These are phyloP conservation scores for Salarias fasciatus DNA, from an alignment of 2,797 vertebrate genomes.

Conservation along the genomic window DNA sequence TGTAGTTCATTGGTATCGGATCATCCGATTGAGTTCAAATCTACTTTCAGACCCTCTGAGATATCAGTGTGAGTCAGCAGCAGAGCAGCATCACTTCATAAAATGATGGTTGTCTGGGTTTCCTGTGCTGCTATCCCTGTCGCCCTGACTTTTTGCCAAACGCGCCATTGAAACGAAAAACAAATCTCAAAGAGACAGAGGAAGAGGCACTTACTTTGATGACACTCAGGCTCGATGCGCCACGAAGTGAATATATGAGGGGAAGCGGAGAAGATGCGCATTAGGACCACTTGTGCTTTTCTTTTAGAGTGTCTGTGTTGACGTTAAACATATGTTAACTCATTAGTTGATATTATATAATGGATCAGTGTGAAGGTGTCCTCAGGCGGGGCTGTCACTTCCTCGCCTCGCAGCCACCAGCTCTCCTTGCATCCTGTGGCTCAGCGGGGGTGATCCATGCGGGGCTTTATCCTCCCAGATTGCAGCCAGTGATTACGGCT, in stretches of 20 bases:
- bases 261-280: constrained; percentile 7
- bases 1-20: not conserved
- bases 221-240: constrained; percentile 1
- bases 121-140: constrained; percentile 3
- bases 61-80: constrained; percentile 1
- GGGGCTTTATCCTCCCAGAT: constrained; percentile 76
- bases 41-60: not conserved
- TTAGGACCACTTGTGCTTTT: constrained; percentile 11
- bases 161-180: constrained; percentile 2
- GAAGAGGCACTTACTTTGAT: constrained; percentile 8
- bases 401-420: constrained; percentile 34
- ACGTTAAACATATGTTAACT: constrained; percentile 19
- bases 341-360: constrained; percentile 38
- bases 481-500: constrained; percentile 79
- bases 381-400: constrained; percentile 41
- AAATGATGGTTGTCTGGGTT: constrained; percentile 4
- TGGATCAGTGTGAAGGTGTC: constrained; percentile 22
- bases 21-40: not conserved
- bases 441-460: constrained; percentile 68
- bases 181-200: not conserved
- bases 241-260: not conserved
- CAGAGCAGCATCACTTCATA: not conserved
- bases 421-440: constrained; percentile 56
- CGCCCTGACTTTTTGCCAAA: constrained; percentile 26
- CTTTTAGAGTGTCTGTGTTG: constrained; percentile 1